These are phyloP conservation scores for Struthio camelus DNA, from an alignment of 2,113 vertebrate species.

Conservation along the genomic window DNA sequence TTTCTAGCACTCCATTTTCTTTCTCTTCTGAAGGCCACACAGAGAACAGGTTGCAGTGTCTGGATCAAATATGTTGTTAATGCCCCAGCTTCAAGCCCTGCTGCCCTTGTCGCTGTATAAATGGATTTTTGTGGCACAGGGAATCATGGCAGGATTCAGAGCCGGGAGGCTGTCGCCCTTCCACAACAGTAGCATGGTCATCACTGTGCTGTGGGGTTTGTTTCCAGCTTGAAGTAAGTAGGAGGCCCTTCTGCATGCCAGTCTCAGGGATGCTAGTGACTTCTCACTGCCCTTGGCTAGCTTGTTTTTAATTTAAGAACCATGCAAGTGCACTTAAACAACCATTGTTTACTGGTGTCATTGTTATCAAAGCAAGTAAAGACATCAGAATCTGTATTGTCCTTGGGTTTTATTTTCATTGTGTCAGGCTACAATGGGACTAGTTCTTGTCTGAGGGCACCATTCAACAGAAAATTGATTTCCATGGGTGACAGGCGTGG, in stretches of 20 bases:
- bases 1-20: conserved; percentile 38
- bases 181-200: background rate
- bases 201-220: background rate
- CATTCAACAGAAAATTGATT: conserved; percentile 61
- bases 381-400: conserved; percentile 68
- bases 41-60: background rate
- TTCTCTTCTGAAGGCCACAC: conserved; percentile 21
- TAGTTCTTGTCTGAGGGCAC: conserved; percentile 65
- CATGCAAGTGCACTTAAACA: conserved; percentile 61
- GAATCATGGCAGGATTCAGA: background rate
- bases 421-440: conserved; percentile 58
- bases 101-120: background rate
- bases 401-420: conserved; percentile 63
- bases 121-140: background rate
- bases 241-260: conserved; percentile 36
- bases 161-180: conserved; percentile 17
- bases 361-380: conserved; percentile 72
- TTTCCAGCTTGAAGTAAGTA: conserved; percentile 44
- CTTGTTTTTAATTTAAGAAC: conserved; percentile 75
- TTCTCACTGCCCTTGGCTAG: conserved; percentile 66
- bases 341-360: conserved; percentile 72
- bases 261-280: conserved; percentile 45
- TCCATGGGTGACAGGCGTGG: conserved; percentile 55
- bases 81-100: background rate
- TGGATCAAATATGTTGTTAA: background rate